Evolutionary conservation across 2,888 invertebrate species (phyloP).

Genomic region (Pilophorus perplexus): DNA sequence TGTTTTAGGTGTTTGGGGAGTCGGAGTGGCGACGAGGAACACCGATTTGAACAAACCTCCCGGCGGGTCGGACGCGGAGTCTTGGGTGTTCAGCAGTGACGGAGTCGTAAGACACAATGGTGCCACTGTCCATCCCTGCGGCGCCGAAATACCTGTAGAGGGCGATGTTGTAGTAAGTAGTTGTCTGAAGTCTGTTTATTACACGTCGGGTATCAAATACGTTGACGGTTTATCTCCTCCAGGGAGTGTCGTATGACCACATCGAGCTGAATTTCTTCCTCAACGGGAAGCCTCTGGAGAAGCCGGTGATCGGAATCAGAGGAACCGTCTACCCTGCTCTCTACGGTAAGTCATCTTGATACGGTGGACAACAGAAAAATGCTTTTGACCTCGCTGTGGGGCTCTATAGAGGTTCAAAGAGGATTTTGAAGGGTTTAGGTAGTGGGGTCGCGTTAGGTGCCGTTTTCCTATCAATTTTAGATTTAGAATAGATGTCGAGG

Average conservation of each 20-base stretch:
- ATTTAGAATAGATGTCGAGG: too few species aligned
- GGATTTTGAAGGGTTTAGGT: too few species aligned
- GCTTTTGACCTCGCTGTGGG: neutral
- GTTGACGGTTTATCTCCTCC: slow-evolving; percentile 45
- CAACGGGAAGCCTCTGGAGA: slow-evolving; percentile 84
- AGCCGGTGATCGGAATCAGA: slow-evolving; percentile 81
- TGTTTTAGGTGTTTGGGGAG: slow-evolving; percentile 80
- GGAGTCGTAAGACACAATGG: slow-evolving; percentile 81
- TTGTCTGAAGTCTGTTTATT: too few species aligned
- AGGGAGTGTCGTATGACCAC: slow-evolving; percentile 94
- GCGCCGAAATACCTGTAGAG: slow-evolving; percentile 61
- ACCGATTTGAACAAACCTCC: slow-evolving; percentile 82
- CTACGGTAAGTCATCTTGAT: slow-evolving; percentile 76
- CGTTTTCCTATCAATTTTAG: too few species aligned
- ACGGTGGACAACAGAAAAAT: neutral
- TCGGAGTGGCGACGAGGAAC: slow-evolving; percentile 87
- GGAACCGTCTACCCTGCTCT: slow-evolving; percentile 89
- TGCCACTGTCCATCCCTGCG: slow-evolving; percentile 69
- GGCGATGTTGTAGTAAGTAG: slow-evolving; percentile 79
- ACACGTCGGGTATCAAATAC: too few species aligned
- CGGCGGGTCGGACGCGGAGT: slow-evolving; percentile 83
- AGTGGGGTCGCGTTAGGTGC: too few species aligned
- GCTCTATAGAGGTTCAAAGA: too few species aligned
- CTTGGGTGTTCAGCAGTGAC: slow-evolving; percentile 91
- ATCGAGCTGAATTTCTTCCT: slow-evolving; percentile 91